Evolutionary conservation across 2,113 vertebrate genomes (phyloP).

Genomic region (Psilopogon haemacephalus): DNA sequence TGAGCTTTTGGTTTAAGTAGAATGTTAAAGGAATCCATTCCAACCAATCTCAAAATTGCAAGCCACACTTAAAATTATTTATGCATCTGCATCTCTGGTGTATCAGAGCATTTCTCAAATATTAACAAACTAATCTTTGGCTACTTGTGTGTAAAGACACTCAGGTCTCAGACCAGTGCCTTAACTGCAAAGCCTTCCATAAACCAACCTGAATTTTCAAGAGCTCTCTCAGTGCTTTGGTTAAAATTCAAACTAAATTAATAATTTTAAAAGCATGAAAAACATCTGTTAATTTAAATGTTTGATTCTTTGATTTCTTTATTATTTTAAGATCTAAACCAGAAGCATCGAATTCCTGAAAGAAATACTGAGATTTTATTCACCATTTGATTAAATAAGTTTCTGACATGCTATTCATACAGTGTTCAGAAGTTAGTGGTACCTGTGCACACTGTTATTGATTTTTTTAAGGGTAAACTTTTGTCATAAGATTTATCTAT

Average conservation of each 20-base stretch:
- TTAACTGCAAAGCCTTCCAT: neutral
- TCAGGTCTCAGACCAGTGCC: neutral
- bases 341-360: neutral
- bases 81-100: neutral
- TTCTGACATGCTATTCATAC: neutral
- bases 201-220: neutral
- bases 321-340: neutral
- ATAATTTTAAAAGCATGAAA: neutral
- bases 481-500: neutral
- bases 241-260: neutral
- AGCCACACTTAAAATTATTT: neutral
- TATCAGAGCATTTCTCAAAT: neutral
- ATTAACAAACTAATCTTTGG: neutral
- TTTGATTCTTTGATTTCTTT: neutral
- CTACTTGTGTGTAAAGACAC: neutral
- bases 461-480: neutral
- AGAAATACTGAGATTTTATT: neutral
- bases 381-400: neutral
- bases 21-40: neutral
- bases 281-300: neutral
- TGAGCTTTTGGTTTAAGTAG: neutral
- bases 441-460: neutral
- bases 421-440: neutral
- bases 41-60: neutral
- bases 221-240: neutral